Conservation (phyloP, 2,888 invertebrate genomes). For the Caenorhabditis plicata region DNA sequence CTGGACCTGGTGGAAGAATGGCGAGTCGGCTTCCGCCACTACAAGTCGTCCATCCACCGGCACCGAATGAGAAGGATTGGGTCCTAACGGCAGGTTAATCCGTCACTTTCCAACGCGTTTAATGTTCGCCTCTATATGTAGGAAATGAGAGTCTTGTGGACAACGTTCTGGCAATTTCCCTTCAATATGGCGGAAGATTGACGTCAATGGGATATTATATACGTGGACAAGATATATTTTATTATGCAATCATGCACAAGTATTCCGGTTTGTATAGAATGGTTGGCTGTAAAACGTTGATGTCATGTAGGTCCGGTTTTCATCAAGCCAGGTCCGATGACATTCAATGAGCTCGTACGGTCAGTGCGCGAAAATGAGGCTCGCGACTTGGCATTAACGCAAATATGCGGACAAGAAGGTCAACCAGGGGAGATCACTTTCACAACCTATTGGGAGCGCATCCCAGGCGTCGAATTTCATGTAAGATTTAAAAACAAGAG, state of each 20-base stretch:
- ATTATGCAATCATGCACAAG: constrained; percentile 64
- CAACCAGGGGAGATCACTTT: constrained; percentile 53
- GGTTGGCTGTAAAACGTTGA: background rate
- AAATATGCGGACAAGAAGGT: constrained; percentile 63
- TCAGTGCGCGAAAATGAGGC: constrained; percentile 61
- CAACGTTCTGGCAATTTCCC: constrained; percentile 55
- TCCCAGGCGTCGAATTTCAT: constrained; percentile 56
- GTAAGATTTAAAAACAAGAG: constrained; percentile 21
- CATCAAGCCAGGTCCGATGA: constrained; percentile 62
- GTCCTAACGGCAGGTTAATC: constrained; percentile 54
- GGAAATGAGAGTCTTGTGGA: constrained; percentile 58
- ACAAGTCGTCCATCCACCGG: constrained; percentile 56
- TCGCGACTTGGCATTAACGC: constrained; percentile 60
- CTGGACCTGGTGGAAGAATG: constrained; percentile 7
- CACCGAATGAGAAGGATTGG: constrained; percentile 63
- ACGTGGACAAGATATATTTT: constrained; percentile 31
- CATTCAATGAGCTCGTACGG: constrained; percentile 57
- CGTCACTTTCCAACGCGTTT: background rate
- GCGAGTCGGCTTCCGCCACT: constrained; percentile 15
- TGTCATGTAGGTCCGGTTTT: constrained; percentile 56
- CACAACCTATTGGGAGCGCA: constrained; percentile 62
- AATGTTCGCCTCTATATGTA: background rate
- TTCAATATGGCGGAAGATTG: constrained; percentile 56
- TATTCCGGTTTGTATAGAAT: constrained; percentile 38
- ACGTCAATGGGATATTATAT: constrained; percentile 61